Base-by-base conservation (phyloP, 2,888 invertebrate species). In the Limnephilus lunatus region DNA sequence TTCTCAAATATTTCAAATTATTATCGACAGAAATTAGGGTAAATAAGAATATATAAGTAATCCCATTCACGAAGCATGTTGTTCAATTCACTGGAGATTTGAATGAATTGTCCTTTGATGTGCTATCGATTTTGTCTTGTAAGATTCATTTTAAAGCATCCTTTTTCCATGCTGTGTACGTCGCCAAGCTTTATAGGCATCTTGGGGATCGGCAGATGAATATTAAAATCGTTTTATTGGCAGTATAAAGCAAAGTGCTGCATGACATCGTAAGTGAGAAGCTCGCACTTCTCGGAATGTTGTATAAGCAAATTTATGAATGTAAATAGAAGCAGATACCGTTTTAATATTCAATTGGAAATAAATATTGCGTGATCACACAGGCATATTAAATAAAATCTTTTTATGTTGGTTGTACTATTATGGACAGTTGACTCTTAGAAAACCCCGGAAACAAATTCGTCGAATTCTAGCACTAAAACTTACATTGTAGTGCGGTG, bases 81-180 rank as follows among this genome's bases (percentile, higher is more conserved):
- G 68, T 25, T 68, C 25, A 9, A 68, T 68, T 68, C 68, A 68
- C n/a, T 25, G n/a, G 2, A 25, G 7, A 68, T 53, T 53, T 53
- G 5, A 19, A 19, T 53, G 19, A 53, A 19, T 19, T 19, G 14
- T 19, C 15, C 19, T 68, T 68, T 25, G n/a, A 68, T 68, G 68
- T 68, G 68, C 25, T 68, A 68, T 68, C 68, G 68, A 68, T 68
- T 68, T 25, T 25, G 68, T 39, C 25, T 19, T 44, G 11, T 44
- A 35, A 39, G 44, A 19, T 35, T 85, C 30, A 85, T 85, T 85
- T 82, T 19, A 53, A 81, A 80, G 53, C 85, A 87, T 35, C 19
- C 91, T 80, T 91, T 89, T 91, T 44, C 35, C 53, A 30, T 89
- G 91, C 53, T 82, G 32, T 30, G 89, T 39, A 86, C 85, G 92